These are phyloP conservation scores for Selenia dentaria DNA, from an alignment of 2,888 invertebrate species.

Conservation along the genomic window DNA sequence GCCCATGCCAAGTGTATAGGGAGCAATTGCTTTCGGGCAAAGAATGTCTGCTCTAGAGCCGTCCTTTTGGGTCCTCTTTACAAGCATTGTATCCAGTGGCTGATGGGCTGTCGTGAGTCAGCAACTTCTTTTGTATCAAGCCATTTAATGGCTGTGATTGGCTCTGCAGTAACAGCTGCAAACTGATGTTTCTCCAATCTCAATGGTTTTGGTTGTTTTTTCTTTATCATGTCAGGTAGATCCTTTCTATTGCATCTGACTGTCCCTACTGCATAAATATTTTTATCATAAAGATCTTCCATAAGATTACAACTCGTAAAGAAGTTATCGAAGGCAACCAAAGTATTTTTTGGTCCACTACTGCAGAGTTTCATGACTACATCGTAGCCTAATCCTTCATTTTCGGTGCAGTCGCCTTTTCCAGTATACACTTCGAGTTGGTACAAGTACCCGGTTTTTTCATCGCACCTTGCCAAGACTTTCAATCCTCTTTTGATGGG, in stretches of 20 bases:
- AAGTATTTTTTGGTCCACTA: conserved; percentile 32
- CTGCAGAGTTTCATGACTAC: conserved; percentile 33
- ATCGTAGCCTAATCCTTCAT: conserved; percentile 31
- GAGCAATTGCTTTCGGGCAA: conserved; percentile 43
- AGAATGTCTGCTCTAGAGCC: conserved; percentile 41
- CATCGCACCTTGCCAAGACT: too few relatives aligned
- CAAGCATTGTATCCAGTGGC: conserved; percentile 27
- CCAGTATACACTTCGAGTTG: conserved; percentile 38
- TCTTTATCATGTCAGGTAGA: conserved; percentile 37
- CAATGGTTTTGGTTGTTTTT: conserved; percentile 33
- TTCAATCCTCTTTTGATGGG: too few relatives aligned
- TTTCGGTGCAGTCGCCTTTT: conserved; percentile 32
- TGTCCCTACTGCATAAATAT: conserved; percentile 41
- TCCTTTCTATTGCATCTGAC: conserved; percentile 39
- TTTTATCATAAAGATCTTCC: conserved; percentile 33
- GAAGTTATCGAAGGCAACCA: conserved; percentile 46
- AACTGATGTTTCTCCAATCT: conserved; percentile 40
- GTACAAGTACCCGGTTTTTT: conserved; percentile 35
- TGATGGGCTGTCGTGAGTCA: conserved; percentile 39
- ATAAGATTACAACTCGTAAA: too few relatives aligned
- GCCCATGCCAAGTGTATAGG: conserved; percentile 45
- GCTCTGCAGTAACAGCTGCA: conserved; percentile 37
- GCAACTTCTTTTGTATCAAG: too few relatives aligned
- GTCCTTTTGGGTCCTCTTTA: conserved; percentile 47
- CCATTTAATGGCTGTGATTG: conserved; percentile 36